Conservation (phyloP, 2,888 invertebrate species). For the Pseudococcus longispinus region DNA sequence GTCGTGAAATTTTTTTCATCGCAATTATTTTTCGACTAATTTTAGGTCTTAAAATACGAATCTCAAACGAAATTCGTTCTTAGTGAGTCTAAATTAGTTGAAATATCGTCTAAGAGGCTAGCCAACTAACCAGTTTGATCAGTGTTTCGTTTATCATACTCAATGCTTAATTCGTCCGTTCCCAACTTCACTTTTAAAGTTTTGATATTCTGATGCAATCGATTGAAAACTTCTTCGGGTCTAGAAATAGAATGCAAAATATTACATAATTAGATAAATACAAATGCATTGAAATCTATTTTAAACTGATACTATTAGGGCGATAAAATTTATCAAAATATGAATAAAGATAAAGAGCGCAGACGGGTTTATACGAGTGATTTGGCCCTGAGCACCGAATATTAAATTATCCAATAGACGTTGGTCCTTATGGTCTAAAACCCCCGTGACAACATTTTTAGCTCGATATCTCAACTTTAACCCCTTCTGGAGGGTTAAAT, state of each 20-base stretch:
- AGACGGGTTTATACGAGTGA: too few relatives aligned
- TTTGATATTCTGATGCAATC: conserved; percentile 33
- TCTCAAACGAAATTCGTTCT: too few relatives aligned
- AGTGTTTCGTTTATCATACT: conserved; percentile 17
- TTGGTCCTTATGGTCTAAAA: too few relatives aligned
- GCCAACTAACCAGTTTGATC: conserved; percentile 9
- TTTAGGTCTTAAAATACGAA: too few relatives aligned
- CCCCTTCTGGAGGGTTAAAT: too few relatives aligned
- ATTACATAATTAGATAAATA: background rate
- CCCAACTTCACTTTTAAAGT: conserved; percentile 31
- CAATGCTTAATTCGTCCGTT: conserved; percentile 39
- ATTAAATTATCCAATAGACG: too few relatives aligned
- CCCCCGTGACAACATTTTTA: too few relatives aligned
- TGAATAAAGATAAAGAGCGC: too few relatives aligned
- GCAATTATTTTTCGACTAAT: background rate
- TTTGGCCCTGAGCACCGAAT: too few relatives aligned
- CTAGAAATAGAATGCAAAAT: background rate
- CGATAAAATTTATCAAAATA: background rate
- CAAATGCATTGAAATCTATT: background rate
- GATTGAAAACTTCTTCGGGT: conserved; percentile 22
- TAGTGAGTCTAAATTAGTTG: background rate
- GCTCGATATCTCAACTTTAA: too few relatives aligned
- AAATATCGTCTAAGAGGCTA: background rate
- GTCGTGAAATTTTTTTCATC: too few relatives aligned
- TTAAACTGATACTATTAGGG: too few relatives aligned